Conservation (phyloP, 2,113 vertebrate genomes). For the Alexandromys fortis region DNA sequence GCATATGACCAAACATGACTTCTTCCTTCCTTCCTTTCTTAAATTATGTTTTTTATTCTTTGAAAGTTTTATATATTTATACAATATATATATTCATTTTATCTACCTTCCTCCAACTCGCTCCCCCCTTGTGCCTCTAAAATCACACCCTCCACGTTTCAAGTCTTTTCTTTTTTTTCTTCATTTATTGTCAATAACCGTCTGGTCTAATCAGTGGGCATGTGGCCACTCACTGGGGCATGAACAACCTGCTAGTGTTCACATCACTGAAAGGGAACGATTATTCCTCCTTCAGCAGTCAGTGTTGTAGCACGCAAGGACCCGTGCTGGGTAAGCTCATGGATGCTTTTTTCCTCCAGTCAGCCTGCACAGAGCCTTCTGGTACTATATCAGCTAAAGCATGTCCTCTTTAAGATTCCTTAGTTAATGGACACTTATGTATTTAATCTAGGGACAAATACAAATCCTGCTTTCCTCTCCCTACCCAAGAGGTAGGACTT, state of each 20-base stretch:
- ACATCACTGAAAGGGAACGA: neutral
- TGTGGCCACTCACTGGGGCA: neutral
- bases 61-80: neutral
- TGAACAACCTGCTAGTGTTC: neutral
- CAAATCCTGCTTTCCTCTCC: neutral
- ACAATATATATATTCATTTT: neutral
- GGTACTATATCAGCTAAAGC: neutral
- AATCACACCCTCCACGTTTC: neutral
- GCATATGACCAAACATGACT: neutral
- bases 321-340: neutral
- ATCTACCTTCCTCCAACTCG: neutral
- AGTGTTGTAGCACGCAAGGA: neutral
- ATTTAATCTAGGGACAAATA: conserved; percentile 9
- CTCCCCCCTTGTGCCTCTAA: neutral
- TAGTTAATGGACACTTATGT: conserved; percentile 28
- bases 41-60: neutral
- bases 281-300: neutral
- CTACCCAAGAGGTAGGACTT: neutral
- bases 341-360: neutral
- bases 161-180: neutral
- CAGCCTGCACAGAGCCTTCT: neutral
- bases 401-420: neutral
- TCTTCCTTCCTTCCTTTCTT: neutral
- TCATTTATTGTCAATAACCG: neutral
- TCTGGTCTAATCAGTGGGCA: neutral